phyloP scores from a whole-genome alignment of 2,888 invertebrate genomes.

The Peribatodes rhomboidaria region DNA sequence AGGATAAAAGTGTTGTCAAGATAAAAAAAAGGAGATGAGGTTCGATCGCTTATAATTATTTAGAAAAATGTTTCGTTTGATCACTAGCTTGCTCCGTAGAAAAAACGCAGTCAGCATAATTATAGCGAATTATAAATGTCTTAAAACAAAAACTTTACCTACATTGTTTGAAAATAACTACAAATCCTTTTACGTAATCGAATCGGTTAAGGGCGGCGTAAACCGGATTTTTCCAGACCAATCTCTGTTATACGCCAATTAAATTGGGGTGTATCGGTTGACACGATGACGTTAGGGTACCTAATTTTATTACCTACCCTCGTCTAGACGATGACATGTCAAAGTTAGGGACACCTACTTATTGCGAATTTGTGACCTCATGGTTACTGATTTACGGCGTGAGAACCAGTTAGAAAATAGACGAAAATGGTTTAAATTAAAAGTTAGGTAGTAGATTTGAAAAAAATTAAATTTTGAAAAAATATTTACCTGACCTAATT shows the following conservation, averaged over 20 bases:
- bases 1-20: no score
- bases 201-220: constrained; percentile 57
- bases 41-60: no score
- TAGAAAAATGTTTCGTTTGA: no score
- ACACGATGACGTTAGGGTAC: constrained; percentile 38
- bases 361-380: background rate
- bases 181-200: constrained; percentile 56
- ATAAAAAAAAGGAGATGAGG: no score
- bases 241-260: constrained; percentile 62
- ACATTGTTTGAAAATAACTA: background rate
- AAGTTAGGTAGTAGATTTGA: no score
- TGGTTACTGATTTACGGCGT: background rate
- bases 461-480: no score
- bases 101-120: no score
- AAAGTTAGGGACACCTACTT: constrained; percentile 15
- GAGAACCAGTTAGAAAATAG: background rate
- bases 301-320: constrained; percentile 35
- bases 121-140: no score
- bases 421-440: no score
- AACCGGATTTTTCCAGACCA: constrained; percentile 64
- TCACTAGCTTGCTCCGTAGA: no score
- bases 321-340: constrained; percentile 31
- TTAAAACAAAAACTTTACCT: background rate
- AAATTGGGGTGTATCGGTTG: constrained; percentile 32
- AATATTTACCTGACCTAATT: no score